Evolutionary conservation across 2,113 vertebrate species (phyloP), one percentile per base, ranked within the genome.

Genomic region (Mastomys natalensis): DNA sequence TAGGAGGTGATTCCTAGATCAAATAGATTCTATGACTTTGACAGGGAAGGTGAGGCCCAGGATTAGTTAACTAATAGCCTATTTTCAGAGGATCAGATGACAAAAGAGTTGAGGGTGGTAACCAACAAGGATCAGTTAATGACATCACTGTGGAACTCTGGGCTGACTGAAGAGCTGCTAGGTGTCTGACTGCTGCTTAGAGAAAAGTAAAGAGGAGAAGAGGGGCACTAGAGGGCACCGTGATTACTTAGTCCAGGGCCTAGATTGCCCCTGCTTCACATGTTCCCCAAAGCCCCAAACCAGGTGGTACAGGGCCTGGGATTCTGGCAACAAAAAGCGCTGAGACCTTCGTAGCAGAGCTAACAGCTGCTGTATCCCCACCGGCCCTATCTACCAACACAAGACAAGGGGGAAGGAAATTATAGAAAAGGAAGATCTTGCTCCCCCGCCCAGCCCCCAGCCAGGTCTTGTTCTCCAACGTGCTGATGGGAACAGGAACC

Each of bases 321-420:
- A 87, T 93, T 92, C 92, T 94, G 95, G 66, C 94, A 78, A 88
- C 74, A 53, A 96, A 95, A 96, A 91, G 88, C 1, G 2, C 94
- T 45, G 86, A 97, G 97, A 87, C 84, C 80, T 82, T 74, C 40
- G 0, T 22, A 1, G 11, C 37, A 37, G 78, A 77, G 62, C 62
- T 80, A 96, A 89, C 96, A 93, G 97, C 92, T 95, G 96, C 93
- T 43, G 22, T 43, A 5, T 84, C 93, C 84, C 82, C 37, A 29
- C 60, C 1, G 76, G 60, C 77, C 89, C 60, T 64, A 55, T 55
- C 64, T 22, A n/a, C 37, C 0, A 0, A 29, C 1, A 0, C 48
- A 55, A 12, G 81, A 31, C 11, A 45, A 45, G 90, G 13, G 37
- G 43, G 91, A 93, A 90, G 66, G 37, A 85, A 93, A 73, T 77